phyloP scores from a whole-genome alignment of 2,797 vertebrate genomes.

The Emydoidea blandingii region DNA sequence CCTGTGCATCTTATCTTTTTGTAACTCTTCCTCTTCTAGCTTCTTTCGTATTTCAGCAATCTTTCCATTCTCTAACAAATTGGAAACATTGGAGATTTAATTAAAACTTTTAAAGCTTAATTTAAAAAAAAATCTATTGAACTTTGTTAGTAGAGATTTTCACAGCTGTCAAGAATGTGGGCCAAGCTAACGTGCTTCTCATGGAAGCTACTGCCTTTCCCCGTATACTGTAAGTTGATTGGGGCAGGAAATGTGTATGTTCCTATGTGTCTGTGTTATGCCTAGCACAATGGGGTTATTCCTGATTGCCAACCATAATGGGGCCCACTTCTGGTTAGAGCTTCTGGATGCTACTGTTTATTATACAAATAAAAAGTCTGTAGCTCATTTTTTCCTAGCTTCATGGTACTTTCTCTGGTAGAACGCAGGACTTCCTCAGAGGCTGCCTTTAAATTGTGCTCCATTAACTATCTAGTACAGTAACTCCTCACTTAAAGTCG shows the following conservation, averaged over 20 bases:
- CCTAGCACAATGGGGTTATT: background rate
- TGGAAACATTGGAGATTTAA: background rate
- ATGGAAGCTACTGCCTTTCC: background rate
- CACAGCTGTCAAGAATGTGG: background rate
- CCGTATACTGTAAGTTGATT: background rate
- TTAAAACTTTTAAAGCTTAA: background rate
- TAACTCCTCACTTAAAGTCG: no score
- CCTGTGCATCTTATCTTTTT: background rate
- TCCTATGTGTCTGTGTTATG: background rate
- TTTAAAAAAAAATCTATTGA: background rate
- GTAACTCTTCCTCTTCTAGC: background rate
- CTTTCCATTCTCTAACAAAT: conserved; percentile 22
- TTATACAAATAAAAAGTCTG: background rate
- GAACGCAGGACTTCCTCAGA: background rate
- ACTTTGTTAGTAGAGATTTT: background rate
- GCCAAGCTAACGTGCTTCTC: background rate
- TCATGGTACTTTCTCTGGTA: background rate
- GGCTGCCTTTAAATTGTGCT: background rate
- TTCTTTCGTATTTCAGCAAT: conserved; percentile 18
- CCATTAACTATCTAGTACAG: background rate
- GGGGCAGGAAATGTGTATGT: background rate
- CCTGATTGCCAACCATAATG: background rate
- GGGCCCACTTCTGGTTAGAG: background rate
- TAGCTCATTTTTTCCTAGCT: background rate
- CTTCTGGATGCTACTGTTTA: background rate